phyloP scores from a whole-genome alignment of 2,113 vertebrate genomes.

The Brachypteracias leptosomus region DNA sequence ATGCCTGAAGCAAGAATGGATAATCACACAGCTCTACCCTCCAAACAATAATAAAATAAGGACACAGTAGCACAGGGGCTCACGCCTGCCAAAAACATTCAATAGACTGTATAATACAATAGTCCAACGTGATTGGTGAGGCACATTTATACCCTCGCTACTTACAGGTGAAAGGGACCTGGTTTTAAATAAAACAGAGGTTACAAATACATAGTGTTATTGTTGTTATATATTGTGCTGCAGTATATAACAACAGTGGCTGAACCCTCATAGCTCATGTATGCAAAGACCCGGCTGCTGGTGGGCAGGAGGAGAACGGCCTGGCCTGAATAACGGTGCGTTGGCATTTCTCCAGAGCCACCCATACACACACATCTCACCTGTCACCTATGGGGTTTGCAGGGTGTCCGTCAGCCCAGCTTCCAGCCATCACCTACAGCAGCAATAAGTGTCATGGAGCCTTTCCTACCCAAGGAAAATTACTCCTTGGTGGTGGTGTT shows the following conservation, averaged over 20 bases:
- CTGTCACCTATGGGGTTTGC: constrained; percentile 24
- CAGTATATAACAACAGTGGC: too few relatives aligned
- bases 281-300: background rate
- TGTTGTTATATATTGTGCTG: background rate
- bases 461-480: constrained; percentile 12
- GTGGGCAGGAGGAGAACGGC: background rate
- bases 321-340: background rate
- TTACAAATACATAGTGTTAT: background rate
- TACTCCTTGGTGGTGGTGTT: background rate
- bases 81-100: constrained; percentile 73
- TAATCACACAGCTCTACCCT: constrained; percentile 77
- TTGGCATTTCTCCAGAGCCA: background rate
- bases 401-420: constrained; percentile 45
- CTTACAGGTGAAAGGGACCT: constrained; percentile 68
- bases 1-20: constrained; percentile 78
- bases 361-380: background rate
- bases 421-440: background rate
- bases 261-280: background rate
- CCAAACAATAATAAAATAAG: constrained; percentile 81
- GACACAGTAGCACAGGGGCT: constrained; percentile 70
- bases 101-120: constrained; percentile 72
- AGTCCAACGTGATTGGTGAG: constrained; percentile 68
- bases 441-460: constrained; percentile 33
- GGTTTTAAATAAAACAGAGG: constrained; percentile 64
- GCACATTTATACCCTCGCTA: constrained; percentile 58